Evolutionary conservation across 2,888 invertebrate species (phyloP).

Genomic region (Venusia cambrica): DNA sequence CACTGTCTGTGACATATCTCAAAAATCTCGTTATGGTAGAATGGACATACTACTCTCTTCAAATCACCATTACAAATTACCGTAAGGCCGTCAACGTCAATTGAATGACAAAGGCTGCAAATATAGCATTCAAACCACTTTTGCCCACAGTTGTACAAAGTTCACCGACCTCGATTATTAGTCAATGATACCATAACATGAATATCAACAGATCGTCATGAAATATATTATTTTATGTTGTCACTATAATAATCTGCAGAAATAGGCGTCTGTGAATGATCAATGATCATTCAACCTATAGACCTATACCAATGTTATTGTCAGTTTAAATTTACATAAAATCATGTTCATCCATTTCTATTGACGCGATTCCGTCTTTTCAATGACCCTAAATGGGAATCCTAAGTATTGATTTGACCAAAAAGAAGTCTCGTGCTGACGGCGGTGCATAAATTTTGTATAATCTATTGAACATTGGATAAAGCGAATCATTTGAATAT

Average conservation of each 20-base stretch:
- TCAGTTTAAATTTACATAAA: constrained; percentile 56
- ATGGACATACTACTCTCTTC: constrained; percentile 14
- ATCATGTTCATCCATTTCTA: constrained; percentile 36
- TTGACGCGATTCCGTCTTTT: constrained; percentile 15
- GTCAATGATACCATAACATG: constrained; percentile 50
- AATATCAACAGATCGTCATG: constrained; percentile 56
- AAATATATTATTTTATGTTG: constrained; percentile 71
- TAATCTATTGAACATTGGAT: constrained; percentile 20
- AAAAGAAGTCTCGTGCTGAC: constrained; percentile 18
- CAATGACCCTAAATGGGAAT: constrained; percentile 9
- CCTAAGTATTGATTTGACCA: constrained; percentile 19
- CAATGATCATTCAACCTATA: constrained; percentile 32
- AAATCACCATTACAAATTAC: constrained; percentile 20
- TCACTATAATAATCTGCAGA: constrained; percentile 53
- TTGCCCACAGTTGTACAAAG: constrained; percentile 53
- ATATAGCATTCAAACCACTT: constrained; percentile 37
- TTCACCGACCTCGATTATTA: constrained; percentile 60
- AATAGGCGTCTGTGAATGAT: constrained; percentile 34
- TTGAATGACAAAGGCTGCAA: constrained; percentile 39
- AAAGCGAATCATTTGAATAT: constrained; percentile 15
- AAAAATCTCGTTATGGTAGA: too few species aligned
- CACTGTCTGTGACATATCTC: too few species aligned
- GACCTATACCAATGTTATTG: constrained; percentile 41
- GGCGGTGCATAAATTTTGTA: constrained; percentile 31
- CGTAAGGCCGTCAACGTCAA: constrained; percentile 16